Percentiles rank a stretch among this genome's conserved stretches.
These are phyloP conservation scores for Maniola jurtina DNA, from an alignment of 1,140 invertebrate species.

Conservation along the genomic window DNA sequence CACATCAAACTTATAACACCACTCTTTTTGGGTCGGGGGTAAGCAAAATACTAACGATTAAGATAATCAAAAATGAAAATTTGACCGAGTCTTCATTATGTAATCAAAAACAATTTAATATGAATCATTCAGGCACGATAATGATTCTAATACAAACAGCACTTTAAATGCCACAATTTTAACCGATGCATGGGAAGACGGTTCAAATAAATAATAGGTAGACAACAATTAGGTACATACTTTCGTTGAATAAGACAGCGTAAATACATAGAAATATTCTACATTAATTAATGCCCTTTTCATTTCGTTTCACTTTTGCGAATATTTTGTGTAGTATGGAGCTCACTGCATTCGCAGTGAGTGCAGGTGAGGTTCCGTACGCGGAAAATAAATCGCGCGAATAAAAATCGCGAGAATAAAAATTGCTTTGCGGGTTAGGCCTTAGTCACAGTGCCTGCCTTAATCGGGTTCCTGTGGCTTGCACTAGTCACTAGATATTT, in stretches of 20 bases:
- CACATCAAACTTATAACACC: no score
- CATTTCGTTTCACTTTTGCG: no score
- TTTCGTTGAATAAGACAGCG: not conserved
- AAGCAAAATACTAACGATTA: not conserved
- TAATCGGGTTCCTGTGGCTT: no score
- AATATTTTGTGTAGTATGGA: no score
- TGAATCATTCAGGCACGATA: constrained; percentile 50
- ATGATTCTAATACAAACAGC: constrained; percentile 57
- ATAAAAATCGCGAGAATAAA: no score
- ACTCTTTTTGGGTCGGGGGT: no score
- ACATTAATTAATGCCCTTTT: not conserved
- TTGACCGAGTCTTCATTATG: constrained; percentile 34
- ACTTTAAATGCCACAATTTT: constrained; percentile 32
- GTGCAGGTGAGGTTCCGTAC: no score
- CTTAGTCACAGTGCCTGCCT: no score
- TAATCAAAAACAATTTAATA: constrained; percentile 60
- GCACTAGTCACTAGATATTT: no score
- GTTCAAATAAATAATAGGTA: not conserved
- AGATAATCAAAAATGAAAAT: not conserved
- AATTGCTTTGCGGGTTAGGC: no score
- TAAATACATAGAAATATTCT: not conserved
- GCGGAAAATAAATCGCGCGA: no score
- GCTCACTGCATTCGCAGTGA: no score
- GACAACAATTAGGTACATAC: not conserved
- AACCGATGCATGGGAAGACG: constrained; percentile 6